These are phyloP conservation scores for Sericinus montela DNA, from an alignment of 2,888 invertebrate genomes.

Conservation along the genomic window DNA sequence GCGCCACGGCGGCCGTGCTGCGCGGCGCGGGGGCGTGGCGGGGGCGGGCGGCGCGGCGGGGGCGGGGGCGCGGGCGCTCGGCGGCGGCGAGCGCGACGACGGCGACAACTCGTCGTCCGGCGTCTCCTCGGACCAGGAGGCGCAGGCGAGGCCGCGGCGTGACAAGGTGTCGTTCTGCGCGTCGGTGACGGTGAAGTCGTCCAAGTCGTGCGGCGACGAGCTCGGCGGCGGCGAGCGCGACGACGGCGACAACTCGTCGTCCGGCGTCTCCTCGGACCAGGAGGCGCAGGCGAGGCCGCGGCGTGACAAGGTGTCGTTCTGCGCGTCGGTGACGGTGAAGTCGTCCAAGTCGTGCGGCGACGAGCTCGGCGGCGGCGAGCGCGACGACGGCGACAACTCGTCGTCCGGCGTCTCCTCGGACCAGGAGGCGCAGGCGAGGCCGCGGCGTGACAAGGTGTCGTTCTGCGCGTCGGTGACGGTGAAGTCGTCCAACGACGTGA, in stretches of 20 bases:
- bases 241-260: constrained; percentile 93
- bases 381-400: constrained; percentile 92
- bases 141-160: constrained; percentile 50
- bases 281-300: constrained; percentile 66
- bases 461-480: constrained; percentile 74
- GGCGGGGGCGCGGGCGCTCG: constrained; percentile 92
- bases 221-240: constrained; percentile 81
- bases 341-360: constrained; percentile 93
- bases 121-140: constrained; percentile 91
- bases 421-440: constrained; percentile 79
- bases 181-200: constrained; percentile 85
- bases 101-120: constrained; percentile 94
- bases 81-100: constrained; percentile 82
- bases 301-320: constrained; percentile 70
- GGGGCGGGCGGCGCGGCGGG: no score
- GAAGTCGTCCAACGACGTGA: constrained; percentile 73
- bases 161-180: constrained; percentile 73
- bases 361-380: constrained; percentile 81
- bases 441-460: constrained; percentile 61
- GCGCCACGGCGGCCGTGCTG: constrained; percentile 91
- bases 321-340: constrained; percentile 82
- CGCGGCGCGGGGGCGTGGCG: no score
- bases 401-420: constrained; percentile 93
- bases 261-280: constrained; percentile 93
- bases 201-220: constrained; percentile 92